These are phyloP conservation scores for Pampusana beccarii DNA, from an alignment of 2,113 vertebrate genomes.

Conservation along the genomic window DNA sequence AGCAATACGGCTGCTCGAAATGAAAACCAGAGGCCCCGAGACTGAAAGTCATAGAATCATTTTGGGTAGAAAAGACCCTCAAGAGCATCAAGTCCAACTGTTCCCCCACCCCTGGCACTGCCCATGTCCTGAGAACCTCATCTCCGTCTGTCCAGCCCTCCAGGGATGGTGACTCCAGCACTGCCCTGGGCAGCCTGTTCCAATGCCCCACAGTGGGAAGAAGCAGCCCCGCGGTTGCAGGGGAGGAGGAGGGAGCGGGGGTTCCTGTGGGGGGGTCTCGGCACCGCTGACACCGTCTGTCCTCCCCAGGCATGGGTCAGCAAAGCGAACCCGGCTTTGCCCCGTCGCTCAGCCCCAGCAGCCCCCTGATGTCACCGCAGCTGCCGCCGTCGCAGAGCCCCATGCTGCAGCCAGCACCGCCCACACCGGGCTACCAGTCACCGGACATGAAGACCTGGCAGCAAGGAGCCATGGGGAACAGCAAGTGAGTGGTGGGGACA, in stretches of 20 bases:
- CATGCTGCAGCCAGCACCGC: constrained; percentile 85
- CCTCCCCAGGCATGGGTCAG: constrained; percentile 82
- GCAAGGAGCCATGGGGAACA: constrained; percentile 82
- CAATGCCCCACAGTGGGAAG: too few relatives aligned
- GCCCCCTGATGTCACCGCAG: constrained; percentile 88
- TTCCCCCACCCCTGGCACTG: too few relatives aligned
- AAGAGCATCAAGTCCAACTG: too few relatives aligned
- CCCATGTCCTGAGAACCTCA: too few relatives aligned
- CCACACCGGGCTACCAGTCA: constrained; percentile 88
- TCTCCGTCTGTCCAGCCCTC: too few relatives aligned
- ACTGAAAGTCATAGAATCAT: background rate
- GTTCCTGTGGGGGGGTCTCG: too few relatives aligned
- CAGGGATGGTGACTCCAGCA: background rate
- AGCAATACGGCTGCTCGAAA: background rate
- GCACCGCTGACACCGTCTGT: rapidly evolving
- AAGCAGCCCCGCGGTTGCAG: background rate
- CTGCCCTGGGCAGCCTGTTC: too few relatives aligned
- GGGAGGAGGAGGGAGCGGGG: background rate
- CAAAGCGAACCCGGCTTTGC: constrained; percentile 85
- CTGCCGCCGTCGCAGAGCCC: constrained; percentile 88
- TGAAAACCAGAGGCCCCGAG: background rate
- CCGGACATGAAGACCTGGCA: constrained; percentile 94
- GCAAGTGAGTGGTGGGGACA: constrained; percentile 72
- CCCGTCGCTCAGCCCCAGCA: constrained; percentile 88
- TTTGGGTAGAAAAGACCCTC: too few relatives aligned